A percentile compares a stretch with the other conserved stretches of the same genome.
Evolutionary conservation across 2,797 vertebrate species (phyloP).

Genomic region (Balearica regulorum): DNA sequence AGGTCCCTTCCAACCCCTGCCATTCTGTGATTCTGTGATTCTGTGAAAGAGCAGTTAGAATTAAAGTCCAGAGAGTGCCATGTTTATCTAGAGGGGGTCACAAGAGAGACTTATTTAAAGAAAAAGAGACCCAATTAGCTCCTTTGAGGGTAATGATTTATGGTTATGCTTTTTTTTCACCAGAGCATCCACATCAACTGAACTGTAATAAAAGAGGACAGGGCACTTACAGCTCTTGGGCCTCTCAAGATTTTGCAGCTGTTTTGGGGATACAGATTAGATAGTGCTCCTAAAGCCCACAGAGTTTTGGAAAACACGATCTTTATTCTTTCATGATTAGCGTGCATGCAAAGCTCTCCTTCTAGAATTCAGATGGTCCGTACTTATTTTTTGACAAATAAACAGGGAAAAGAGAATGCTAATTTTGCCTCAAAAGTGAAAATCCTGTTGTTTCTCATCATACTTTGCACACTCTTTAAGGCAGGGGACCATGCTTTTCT

Average conservation of each 20-base stretch:
- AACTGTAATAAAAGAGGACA: background rate
- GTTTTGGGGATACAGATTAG: background rate
- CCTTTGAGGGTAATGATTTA: background rate
- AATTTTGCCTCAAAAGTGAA: background rate
- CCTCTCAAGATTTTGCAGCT: background rate
- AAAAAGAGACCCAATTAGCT: background rate
- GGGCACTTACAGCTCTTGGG: background rate
- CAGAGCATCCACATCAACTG: background rate
- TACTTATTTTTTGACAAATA: background rate
- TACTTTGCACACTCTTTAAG: background rate
- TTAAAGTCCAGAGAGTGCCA: background rate
- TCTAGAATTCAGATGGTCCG: background rate
- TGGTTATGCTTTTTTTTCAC: background rate
- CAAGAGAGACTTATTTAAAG: background rate
- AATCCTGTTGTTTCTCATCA: background rate
- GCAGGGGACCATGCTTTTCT: background rate
- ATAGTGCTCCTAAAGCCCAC: background rate
- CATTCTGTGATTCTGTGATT: too few species aligned
- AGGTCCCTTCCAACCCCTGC: too few species aligned
- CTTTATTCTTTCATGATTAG: background rate
- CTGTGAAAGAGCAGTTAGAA: background rate
- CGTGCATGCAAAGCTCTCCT: background rate
- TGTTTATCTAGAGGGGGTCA: background rate
- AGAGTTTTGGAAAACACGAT: background rate
- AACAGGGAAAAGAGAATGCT: background rate